phyloP scores from a whole-genome alignment of 2,113 vertebrate genomes.

The Sporophila hypoxantha region DNA sequence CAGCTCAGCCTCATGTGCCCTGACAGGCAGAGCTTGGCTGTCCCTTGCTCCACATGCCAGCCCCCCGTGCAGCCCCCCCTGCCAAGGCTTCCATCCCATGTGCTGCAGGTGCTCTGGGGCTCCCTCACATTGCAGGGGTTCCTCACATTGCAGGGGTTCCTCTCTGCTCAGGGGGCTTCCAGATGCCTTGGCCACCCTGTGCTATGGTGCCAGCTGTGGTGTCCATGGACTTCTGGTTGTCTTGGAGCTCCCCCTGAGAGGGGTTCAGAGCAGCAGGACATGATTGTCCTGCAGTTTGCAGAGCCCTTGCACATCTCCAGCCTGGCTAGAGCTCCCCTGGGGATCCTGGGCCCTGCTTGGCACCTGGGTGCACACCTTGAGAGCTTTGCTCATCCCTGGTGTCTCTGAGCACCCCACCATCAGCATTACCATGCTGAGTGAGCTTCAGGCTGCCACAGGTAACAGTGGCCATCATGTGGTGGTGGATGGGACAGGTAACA shows the following conservation, averaged over 20 bases:
- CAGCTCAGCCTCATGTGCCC: not conserved
- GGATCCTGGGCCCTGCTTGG: no score
- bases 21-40: not conserved
- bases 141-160: not conserved
- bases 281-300: no score
- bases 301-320: no score
- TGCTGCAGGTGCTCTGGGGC: rapidly evolving
- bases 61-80: not conserved
- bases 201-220: not conserved
- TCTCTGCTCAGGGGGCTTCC: not conserved
- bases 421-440: not conserved
- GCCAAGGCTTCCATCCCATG: rapidly evolving
- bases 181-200: not conserved
- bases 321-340: no score
- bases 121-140: not conserved
- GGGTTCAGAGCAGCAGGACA: no score
- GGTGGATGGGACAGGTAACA: not conserved
- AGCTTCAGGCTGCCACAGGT: not conserved
- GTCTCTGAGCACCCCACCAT: not conserved
- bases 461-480: not conserved
- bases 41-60: not conserved
- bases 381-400: not conserved
- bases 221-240: no score
- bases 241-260: no score
- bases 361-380: no score